phyloP scores from a whole-genome alignment of 2,888 invertebrate species.

The Dryadula phaetusa region DNA sequence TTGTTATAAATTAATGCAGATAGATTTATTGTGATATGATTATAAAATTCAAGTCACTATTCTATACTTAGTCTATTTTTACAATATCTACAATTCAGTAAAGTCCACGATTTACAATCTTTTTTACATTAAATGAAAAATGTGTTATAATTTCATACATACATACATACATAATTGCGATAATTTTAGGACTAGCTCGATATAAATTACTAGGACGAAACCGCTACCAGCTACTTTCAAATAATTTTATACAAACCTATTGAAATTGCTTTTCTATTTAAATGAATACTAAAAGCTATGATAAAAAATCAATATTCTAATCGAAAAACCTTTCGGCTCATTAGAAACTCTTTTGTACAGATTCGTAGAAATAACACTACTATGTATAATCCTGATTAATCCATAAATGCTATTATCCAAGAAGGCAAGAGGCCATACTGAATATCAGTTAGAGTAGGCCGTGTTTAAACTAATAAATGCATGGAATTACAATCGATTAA shows the following conservation, averaged over 20 bases:
- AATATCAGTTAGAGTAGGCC: constrained; percentile 67
- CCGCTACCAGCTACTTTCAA: constrained; percentile 75
- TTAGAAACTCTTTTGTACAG: constrained; percentile 62
- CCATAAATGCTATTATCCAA: constrained; percentile 51
- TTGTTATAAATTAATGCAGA: constrained; percentile 49
- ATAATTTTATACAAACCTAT: constrained; percentile 72
- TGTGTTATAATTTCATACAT: constrained; percentile 47
- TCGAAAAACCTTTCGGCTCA: constrained; percentile 39
- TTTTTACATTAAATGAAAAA: constrained; percentile 58
- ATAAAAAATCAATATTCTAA: constrained; percentile 41
- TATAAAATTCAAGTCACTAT: constrained; percentile 80
- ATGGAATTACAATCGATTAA: constrained; percentile 40
- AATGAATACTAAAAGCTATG: constrained; percentile 40
- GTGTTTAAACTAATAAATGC: constrained; percentile 68
- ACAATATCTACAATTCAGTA: constrained; percentile 76
- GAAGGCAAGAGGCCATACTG: constrained; percentile 74
- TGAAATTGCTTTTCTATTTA: constrained; percentile 36
- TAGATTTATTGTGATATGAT: constrained; percentile 77
- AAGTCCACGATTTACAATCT: constrained; percentile 51
- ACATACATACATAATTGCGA: constrained; percentile 54
- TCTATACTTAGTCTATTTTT: constrained; percentile 66
- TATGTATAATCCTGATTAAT: constrained; percentile 52
- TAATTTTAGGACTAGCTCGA: constrained; percentile 80
- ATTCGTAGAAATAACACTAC: constrained; percentile 69
- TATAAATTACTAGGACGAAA: constrained; percentile 81